Conservation (phyloP, 1,140 invertebrate species). For the Stegodyphus mimosarum region DNA sequence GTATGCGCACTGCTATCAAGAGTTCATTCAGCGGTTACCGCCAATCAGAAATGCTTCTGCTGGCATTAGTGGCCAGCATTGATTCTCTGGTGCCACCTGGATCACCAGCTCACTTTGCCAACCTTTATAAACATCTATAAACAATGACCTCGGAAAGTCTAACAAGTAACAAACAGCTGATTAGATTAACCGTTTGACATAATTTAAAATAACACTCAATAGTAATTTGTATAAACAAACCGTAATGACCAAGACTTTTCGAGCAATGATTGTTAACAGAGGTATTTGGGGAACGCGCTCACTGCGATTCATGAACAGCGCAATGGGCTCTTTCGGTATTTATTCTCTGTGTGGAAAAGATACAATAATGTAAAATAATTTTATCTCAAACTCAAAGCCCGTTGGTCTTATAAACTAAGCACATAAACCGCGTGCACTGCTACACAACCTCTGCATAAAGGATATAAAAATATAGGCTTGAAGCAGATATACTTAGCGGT, state of each 20-base stretch:
- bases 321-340: neutral
- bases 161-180: conserved; percentile 56
- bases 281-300: conserved; percentile 8
- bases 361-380: conserved; percentile 43
- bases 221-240: conserved; percentile 1
- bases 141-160: conserved; percentile 40
- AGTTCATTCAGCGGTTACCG: neutral
- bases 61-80: neutral
- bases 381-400: conserved; percentile 43
- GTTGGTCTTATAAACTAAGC: conserved; percentile 15
- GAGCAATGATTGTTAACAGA: conserved; percentile 43
- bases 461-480: conserved; percentile 61
- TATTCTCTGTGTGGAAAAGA: conserved; percentile 24
- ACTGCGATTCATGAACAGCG: neutral
- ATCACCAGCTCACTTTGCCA: neutral
- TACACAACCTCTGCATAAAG: conserved; percentile 50
- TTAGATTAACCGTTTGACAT: conserved; percentile 7
- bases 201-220: conserved; percentile 31
- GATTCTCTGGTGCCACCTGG: neutral
- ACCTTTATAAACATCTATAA: conserved; percentile 54
- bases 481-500: conserved; percentile 51
- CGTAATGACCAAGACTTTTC: conserved; percentile 4
- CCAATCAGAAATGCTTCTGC: conserved; percentile 12
- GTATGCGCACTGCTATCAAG: conserved; percentile 31
- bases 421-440: conserved; percentile 44